Evolutionary conservation across 2,113 vertebrate genomes (phyloP), one percentile per base, ranked within the genome.

Genomic region (Rhinolophus ferrumequinum): DNA sequence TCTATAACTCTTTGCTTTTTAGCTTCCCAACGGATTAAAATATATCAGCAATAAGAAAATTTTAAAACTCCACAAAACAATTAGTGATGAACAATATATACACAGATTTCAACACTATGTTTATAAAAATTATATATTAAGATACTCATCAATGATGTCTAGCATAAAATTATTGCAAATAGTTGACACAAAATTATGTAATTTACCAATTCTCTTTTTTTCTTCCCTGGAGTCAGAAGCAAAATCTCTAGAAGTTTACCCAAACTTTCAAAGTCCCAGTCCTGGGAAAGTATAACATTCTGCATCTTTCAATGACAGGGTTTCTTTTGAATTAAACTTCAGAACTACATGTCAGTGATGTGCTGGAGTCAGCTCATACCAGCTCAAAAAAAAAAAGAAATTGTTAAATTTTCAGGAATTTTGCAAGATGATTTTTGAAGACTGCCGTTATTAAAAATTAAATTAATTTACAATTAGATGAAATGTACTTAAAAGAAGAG

Each of bases 381-480:
- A 75, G 7, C 24, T 81, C 44, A 88, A 41, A 75, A 88, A 4
- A 50, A 64, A 50, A 88, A 3, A 56, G 41, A 64, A 54, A 54
- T 5, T 16, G 11, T 50, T 80, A 83, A n/a, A 72, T 50, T 79
- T 87, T 88, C 18, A 88, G 60, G 22, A 97, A 95, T 35, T 77
- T 84, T 82, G 13, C 6, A 64, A 82, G 21, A 14, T 64, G 4
- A 70, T 72, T 14, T 92, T 79, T 77, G 13, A 6, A 64, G 5
- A 41, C 1, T 72, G 0, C 0, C 22, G 79, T 72, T 60, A 60
- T 54, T 91, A 75, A 80, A 80, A 75, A 35, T 69, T 41, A 76
- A 76, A 75, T 67, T 62, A 52, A 50, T 8, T n/a, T 56, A 30
- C 44, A 44, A 33, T 76, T 41, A 92, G 66, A 64, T 62, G 64